phyloP scores from a whole-genome alignment of 2,113 vertebrate species.

The Fukomys damarensis region DNA sequence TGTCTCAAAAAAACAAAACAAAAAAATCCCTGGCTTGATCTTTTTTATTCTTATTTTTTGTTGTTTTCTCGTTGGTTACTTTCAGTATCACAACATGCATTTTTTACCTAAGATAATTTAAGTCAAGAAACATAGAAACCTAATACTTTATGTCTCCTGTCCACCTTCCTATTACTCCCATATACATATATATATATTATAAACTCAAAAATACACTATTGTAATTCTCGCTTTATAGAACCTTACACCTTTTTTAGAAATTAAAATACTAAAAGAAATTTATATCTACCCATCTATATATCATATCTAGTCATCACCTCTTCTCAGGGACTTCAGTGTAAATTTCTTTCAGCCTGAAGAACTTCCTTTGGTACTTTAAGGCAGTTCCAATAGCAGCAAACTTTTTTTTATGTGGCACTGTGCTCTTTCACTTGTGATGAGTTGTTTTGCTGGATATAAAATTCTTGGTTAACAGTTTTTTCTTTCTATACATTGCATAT shows the following conservation, averaged over 20 bases:
- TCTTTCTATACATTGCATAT: background rate
- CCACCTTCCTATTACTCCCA: background rate
- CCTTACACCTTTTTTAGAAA: background rate
- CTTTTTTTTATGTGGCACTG: background rate
- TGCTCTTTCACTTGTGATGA: background rate
- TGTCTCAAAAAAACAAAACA: too few relatives aligned
- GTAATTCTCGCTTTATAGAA: background rate
- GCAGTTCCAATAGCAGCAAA: background rate
- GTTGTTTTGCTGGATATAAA: background rate
- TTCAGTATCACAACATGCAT: background rate
- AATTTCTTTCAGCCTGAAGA: background rate
- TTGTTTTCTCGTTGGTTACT: background rate
- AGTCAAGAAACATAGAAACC: background rate
- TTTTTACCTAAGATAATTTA: slow-evolving; percentile 23
- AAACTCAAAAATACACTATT: background rate
- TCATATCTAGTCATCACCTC: background rate
- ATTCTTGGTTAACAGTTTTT: background rate
- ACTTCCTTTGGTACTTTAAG: background rate
- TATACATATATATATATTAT: background rate
- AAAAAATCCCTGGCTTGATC: background rate
- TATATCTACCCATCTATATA: background rate
- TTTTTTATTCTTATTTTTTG: background rate
- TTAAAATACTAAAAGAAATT: background rate
- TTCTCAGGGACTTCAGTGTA: background rate
- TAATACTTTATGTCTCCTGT: background rate